These are phyloP conservation scores for Leucoraja erinaceus DNA, from an alignment of 2,113 vertebrate genomes.

Conservation along the genomic window DNA sequence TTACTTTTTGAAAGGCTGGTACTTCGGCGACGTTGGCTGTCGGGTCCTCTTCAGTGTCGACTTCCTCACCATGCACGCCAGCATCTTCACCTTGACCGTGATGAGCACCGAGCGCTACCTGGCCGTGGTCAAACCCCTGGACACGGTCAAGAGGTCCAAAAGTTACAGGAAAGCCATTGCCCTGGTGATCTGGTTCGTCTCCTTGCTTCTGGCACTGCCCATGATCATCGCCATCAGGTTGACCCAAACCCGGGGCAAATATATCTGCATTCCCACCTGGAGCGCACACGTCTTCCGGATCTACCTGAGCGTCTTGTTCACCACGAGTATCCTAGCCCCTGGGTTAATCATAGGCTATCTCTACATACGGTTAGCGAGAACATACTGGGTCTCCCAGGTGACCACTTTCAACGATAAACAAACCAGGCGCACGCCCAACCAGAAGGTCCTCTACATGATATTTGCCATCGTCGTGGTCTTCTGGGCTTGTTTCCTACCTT, in stretches of 20 bases:
- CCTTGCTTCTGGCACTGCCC: constrained; percentile 71
- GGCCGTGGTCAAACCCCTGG: constrained; percentile 81
- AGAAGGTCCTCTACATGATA: constrained; percentile 77
- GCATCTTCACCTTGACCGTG: constrained; percentile 85
- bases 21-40: constrained; percentile 82
- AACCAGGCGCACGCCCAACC: constrained; percentile 66
- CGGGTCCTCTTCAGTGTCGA: constrained; percentile 80
- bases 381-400: constrained; percentile 74
- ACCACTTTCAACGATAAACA: constrained; percentile 62
- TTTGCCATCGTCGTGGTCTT: constrained; percentile 84
- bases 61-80: constrained; percentile 87
- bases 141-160: constrained; percentile 68
- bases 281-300: constrained; percentile 68
- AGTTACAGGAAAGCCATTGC: constrained; percentile 73
- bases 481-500: constrained; percentile 85
- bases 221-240: constrained; percentile 82
- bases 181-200: constrained; percentile 72
- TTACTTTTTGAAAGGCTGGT: constrained; percentile 85
- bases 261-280: constrained; percentile 78
- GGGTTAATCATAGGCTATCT: constrained; percentile 79
- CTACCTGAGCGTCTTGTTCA: constrained; percentile 78
- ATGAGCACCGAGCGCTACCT: constrained; percentile 85
- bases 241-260: constrained; percentile 65
- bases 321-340: constrained; percentile 85
- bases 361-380: constrained; percentile 72